A percentile compares a stretch with the other conserved stretches of the same genome.
These are phyloP conservation scores for Aricia artaxerxes DNA, from an alignment of 2,888 invertebrate genomes.

Conservation along the genomic window DNA sequence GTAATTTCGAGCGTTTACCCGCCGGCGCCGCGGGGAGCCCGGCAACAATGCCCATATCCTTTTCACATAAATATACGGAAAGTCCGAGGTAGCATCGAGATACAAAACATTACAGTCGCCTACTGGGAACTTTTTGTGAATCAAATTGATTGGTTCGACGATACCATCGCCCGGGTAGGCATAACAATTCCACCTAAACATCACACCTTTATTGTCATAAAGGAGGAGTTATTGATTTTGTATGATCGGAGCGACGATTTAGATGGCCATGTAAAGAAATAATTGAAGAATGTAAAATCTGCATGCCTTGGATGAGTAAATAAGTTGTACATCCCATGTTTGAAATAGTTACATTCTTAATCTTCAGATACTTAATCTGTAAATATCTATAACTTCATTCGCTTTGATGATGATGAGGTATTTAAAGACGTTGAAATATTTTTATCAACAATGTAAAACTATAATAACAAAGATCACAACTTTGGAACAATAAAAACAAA, in stretches of 20 bases:
- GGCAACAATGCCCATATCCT: slow-evolving; percentile 78
- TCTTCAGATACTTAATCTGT: too few species aligned
- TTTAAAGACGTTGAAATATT: background rate
- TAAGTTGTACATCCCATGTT: too few species aligned
- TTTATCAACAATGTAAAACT: background rate
- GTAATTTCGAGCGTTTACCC: slow-evolving; percentile 80
- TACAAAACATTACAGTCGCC: slow-evolving; percentile 66
- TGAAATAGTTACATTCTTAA: too few species aligned
- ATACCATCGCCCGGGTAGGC: slow-evolving; percentile 69
- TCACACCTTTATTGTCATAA: slow-evolving; percentile 10
- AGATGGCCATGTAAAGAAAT: background rate
- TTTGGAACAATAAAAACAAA: background rate
- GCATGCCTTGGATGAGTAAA: background rate
- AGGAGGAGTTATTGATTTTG: slow-evolving; percentile 1
- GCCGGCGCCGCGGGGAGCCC: slow-evolving; percentile 69
- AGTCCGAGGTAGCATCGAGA: slow-evolving; percentile 75
- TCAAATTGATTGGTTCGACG: slow-evolving; percentile 79
- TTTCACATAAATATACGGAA: slow-evolving; percentile 80
- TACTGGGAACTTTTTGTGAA: slow-evolving; percentile 77
- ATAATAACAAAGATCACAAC: background rate
- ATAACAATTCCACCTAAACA: slow-evolving; percentile 23
- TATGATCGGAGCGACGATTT: background rate
- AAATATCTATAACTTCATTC: background rate
- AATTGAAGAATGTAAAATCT: background rate
- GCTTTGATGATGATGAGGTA: background rate